Evolutionary conservation across 2,797 vertebrate genomes (phyloP).

Genomic region (Rallus crepitans): DNA sequence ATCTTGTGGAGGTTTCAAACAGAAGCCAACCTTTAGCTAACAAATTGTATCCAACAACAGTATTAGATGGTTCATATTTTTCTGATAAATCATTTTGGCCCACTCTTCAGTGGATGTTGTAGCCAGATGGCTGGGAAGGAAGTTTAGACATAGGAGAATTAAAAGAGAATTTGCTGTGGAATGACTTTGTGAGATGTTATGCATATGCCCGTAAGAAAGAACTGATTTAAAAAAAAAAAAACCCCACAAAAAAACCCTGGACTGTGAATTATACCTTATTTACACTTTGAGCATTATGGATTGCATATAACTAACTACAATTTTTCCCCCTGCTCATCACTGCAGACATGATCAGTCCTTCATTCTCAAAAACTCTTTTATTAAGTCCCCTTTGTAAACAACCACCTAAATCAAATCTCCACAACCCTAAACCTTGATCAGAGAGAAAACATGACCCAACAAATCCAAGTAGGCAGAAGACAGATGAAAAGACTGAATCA

Average conservation of each 20-base stretch:
- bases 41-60: constrained; percentile 22
- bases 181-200: background rate
- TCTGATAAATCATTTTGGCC: background rate
- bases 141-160: background rate
- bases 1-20: background rate
- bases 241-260: background rate
- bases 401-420: background rate
- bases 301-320: fast-evolving
- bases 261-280: background rate
- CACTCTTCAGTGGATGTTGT: background rate
- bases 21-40: background rate
- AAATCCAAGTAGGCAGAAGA: fast-evolving
- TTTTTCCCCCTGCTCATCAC: background rate
- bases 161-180: background rate
- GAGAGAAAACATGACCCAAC: fast-evolving
- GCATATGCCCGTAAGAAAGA: background rate
- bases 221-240: background rate
- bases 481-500: background rate
- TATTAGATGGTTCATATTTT: background rate
- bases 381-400: background rate
- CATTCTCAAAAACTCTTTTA: background rate
- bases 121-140: background rate
- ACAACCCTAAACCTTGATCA: background rate
- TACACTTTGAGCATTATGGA: background rate
- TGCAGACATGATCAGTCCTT: background rate